Conservation (phyloP, 2,797 vertebrate species). For the Erethizon dorsatum region DNA sequence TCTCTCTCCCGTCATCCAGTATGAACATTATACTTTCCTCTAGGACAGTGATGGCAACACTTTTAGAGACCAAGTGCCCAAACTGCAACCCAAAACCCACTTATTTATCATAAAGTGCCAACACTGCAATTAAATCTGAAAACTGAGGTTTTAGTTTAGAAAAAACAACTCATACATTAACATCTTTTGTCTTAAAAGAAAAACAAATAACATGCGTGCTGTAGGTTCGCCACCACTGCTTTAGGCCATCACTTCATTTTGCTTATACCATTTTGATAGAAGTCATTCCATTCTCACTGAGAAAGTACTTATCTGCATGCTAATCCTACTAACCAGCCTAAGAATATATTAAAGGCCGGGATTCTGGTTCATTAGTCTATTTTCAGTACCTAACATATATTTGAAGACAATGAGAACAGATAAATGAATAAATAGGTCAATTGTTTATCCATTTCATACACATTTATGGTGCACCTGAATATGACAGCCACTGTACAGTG, state of each 20-base stretch:
- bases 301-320: background rate
- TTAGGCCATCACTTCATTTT: background rate
- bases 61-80: background rate
- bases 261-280: background rate
- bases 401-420: background rate
- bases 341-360: background rate
- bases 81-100: background rate
- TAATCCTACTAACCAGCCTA: background rate
- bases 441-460: background rate
- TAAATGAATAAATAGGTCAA: background rate
- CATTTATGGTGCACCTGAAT: background rate
- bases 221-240: background rate
- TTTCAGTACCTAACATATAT: background rate
- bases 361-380: background rate
- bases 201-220: background rate
- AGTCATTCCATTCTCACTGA: background rate
- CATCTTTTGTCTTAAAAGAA: background rate
- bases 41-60: background rate
- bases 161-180: background rate
- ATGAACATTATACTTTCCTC: background rate
- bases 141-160: background rate
- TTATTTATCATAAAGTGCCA: background rate
- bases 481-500: background rate
- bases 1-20: background rate
- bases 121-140: background rate